Base-by-base conservation (phyloP, 2,797 vertebrate genomes). In the Cetoscarus ocellatus region DNA sequence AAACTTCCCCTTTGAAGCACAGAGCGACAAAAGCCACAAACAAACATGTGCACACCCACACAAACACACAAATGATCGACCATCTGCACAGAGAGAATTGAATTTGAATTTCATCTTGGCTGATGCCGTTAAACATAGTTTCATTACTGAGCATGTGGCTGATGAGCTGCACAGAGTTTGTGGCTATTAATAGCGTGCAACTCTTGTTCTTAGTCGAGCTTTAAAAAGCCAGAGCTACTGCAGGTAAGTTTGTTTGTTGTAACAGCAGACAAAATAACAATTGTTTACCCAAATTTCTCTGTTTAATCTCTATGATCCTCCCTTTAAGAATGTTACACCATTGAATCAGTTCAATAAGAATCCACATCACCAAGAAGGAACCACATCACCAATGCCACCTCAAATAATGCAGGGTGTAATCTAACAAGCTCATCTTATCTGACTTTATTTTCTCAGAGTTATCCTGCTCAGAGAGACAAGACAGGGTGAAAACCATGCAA, bases 401-500 rank as follows among this genome's bases (percentile, higher is more conserved):
- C 10, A 69, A 68, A 78, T 70, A 67, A 60, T 71, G 61, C 43
- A 13, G 17, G 36, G 62, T 63, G 11, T 42, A 19, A 65, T 51
- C 18, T 50, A 65, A 69, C 14, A 38, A 19, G 19, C 36, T 55
- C 43, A 27, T 49, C 55, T 10, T 55, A 51, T 55, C 62, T 5
- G 4, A 50, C 40, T 57, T 19, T 55, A 14, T 39, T 54, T 34
- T 69, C 52, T 55, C 49, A 14, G 44, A 75, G 68, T 34, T 65
- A 72, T 79, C 44, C 64, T 51, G 64, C 44, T 49, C 48, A 34
- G 38, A 27, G 45, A 86, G 61, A 77, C 64, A 60, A 80, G 81
- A 81, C 77, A 74, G 79, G 61, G 70, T 57, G 73, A 81, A 88
- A 66, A 75, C 75, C 53, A 71, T 65, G 48, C 55, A 75, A 78